Evolutionary conservation across 2,113 vertebrate genomes (phyloP).

Genomic region (Sciurus niger): DNA sequence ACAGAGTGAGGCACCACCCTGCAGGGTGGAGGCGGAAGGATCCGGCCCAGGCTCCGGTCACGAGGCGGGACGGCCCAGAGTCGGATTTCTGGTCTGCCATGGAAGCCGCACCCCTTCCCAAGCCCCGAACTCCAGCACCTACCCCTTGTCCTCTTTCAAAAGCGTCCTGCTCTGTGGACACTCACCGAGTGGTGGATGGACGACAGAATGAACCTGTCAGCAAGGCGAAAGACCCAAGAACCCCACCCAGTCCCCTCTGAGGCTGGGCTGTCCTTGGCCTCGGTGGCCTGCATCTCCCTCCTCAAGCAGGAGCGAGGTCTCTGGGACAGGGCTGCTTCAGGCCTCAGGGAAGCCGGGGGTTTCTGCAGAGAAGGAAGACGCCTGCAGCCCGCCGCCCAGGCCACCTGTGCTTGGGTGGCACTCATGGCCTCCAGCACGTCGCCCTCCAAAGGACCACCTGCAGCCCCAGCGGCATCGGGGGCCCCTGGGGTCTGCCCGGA

Average conservation of each 20-base stretch:
- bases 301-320: background rate
- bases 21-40: no score
- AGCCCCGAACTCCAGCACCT: background rate
- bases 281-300: background rate
- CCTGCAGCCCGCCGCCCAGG: background rate
- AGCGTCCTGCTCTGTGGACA: background rate
- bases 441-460: background rate
- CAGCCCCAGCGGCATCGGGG: fast-evolving
- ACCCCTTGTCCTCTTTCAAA: background rate
- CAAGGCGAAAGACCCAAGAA: fast-evolving
- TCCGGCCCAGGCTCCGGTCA: fast-evolving
- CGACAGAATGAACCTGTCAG: no score
- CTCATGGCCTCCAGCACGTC: background rate
- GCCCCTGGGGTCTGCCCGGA: background rate
- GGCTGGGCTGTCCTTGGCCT: no score
- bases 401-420: fast-evolving
- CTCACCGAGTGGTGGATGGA: background rate
- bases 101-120: fast-evolving
- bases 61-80: no score
- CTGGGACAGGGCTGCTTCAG: no score
- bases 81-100: fast-evolving
- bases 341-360: background rate
- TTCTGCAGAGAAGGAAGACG: background rate
- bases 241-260: background rate
- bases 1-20: fast-evolving